These are phyloP conservation scores for Bombus waltoni DNA, from an alignment of 1,140 invertebrate genomes.

Conservation along the genomic window DNA sequence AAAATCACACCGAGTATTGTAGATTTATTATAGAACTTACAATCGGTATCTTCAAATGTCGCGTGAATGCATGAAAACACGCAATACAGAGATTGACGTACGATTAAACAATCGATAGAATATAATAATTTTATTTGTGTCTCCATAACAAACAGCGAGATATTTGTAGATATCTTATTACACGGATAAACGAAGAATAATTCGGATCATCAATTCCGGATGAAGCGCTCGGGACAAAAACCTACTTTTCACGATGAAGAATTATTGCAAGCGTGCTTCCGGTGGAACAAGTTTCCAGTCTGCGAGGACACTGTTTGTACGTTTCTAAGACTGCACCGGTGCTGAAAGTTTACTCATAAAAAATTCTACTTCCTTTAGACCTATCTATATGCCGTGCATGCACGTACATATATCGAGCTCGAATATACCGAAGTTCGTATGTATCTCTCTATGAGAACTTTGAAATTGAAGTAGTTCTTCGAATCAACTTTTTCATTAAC, in stretches of 20 bases:
- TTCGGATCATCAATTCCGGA: background rate
- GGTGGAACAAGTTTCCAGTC: background rate
- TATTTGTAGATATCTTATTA: background rate
- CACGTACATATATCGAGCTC: background rate
- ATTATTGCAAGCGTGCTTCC: background rate
- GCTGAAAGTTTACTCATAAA: slow-evolving; percentile 8
- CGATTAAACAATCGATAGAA: too few relatives aligned
- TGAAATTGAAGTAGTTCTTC: background rate
- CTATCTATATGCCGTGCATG: background rate
- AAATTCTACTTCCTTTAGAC: background rate
- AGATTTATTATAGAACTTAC: too few relatives aligned
- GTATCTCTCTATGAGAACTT: background rate
- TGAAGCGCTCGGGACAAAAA: background rate
- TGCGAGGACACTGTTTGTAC: background rate
- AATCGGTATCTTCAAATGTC: too few relatives aligned
- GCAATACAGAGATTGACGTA: too few relatives aligned
- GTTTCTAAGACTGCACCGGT: background rate
- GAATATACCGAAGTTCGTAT: background rate
- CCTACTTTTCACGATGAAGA: background rate
- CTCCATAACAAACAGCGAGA: background rate
- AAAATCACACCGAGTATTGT: too few relatives aligned
- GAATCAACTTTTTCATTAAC: background rate
- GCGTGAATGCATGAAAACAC: too few relatives aligned
- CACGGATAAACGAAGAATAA: background rate
- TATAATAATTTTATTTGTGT: too few relatives aligned